Conservation (phyloP, 2,888 invertebrate genomes). For the Sesamia inferens region DNA sequence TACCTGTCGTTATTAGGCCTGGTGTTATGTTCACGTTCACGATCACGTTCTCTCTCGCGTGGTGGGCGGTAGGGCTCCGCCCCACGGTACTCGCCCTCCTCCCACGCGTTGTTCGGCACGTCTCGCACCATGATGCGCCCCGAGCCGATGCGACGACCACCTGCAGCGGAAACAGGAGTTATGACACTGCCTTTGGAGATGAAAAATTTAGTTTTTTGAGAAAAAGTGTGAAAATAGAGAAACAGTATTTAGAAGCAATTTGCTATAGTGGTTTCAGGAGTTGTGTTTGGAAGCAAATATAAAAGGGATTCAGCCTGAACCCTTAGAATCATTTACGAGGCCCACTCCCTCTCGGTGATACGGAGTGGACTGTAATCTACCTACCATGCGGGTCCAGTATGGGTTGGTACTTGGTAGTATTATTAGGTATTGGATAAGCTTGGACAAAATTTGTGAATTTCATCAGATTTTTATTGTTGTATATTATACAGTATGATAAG, state of each 20-base stretch:
- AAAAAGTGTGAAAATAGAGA: background rate
- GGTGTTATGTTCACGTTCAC: constrained; percentile 52
- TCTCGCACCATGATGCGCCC: constrained; percentile 94
- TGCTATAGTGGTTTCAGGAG: background rate
- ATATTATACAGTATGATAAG: too few species aligned
- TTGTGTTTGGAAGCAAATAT: background rate
- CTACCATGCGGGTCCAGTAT: too few species aligned
- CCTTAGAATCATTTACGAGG: too few species aligned
- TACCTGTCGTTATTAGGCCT: constrained; percentile 79
- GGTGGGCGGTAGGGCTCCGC: constrained; percentile 75
- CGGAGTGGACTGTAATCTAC: too few species aligned
- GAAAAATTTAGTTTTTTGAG: background rate
- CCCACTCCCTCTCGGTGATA: too few species aligned
- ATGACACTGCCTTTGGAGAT: constrained; percentile 12
- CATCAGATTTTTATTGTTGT: too few species aligned
- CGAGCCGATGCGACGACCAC: constrained; percentile 93
- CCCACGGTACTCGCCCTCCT: constrained; percentile 66
- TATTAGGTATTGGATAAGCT: too few species aligned
- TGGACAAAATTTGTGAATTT: too few species aligned
- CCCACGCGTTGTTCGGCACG: constrained; percentile 75
- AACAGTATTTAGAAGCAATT: background rate
- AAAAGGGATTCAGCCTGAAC: background rate
- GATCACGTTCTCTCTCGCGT: constrained; percentile 65
- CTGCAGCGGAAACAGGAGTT: constrained; percentile 45
- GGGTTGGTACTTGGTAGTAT: too few species aligned